Base-by-base conservation (phyloP, 37 sponge, comb jelly and placozoan genomes). In the Ianthella basta region DNA sequence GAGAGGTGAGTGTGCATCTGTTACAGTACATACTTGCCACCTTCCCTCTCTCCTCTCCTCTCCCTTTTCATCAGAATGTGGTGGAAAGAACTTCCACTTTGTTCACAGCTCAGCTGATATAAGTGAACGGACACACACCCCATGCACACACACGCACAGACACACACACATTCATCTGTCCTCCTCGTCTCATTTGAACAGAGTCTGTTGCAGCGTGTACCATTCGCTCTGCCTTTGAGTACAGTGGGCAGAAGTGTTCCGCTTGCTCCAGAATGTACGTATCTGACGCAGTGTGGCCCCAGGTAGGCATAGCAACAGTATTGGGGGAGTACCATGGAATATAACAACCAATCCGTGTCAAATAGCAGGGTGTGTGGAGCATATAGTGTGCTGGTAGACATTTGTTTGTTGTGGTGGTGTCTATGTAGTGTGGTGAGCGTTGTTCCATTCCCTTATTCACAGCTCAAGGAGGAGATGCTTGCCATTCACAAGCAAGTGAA, bases 71-170 rank as follows among this genome's bases (percentile, higher is more conserved):
- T 34, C 74, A 89, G 99, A 98, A 72, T 91, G 93, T 84, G 99
- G 99, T 50, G 99, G 99, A 30, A 98, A 96, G 88, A 98, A 98
- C 87, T 98, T 90, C 77, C 99, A 98, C 63, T 79, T 94, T 50
- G 88, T 96, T 21, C 99, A 98, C 74, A 78, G 83, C 2, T 80
- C 92, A 13, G 95, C 98, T 50, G 89, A 92, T 53, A 55, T 91
- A 20, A 86, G 88, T 83, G 85, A 60, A 75, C 67, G 64, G 24
- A 27, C 64, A 61, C 29, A 44, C 50, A 44, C 50, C 3, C 50
- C 6, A 44, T 44, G 50, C 8, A 44, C 50, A 44, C 50, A 44
- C 50, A 44, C 50, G 8, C 50, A 44, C 50, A 44, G 6, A 44
- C 50, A 44, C 50, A 44, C 50, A 44, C 50, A 44, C 50, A 44